Evolutionary conservation across 2,888 invertebrate genomes (phyloP).

Genomic region (Acronicta alni): DNA sequence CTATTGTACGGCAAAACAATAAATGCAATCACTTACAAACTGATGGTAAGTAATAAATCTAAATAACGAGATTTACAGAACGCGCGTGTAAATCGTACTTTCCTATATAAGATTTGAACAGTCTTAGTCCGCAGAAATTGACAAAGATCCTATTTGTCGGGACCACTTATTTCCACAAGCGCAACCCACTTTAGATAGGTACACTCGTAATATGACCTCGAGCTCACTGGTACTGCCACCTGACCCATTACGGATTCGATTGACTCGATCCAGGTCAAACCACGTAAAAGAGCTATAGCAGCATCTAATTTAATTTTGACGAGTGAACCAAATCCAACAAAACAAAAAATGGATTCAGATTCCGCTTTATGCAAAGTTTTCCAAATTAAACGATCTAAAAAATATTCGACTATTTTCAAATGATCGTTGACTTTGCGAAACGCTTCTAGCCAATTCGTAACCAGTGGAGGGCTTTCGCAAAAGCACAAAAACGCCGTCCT

Average conservation of each 20-base stretch:
- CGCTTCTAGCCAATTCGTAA: slow-evolving; percentile 34
- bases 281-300: slow-evolving; percentile 37
- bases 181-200: slow-evolving; percentile 47
- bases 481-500: slow-evolving; percentile 35
- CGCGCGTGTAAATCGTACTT: background rate
- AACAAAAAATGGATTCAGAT: slow-evolving; percentile 30
- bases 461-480: slow-evolving; percentile 21
- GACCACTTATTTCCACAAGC: slow-evolving; percentile 45
- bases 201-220: slow-evolving; percentile 46
- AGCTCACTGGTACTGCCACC: slow-evolving; percentile 44
- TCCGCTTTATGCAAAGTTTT: slow-evolving; percentile 34
- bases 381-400: slow-evolving; percentile 34
- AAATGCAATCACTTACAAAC: slow-evolving; percentile 18
- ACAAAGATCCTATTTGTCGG: slow-evolving; percentile 31
- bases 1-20: slow-evolving; percentile 32
- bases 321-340: slow-evolving; percentile 25
- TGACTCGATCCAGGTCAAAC: slow-evolving; percentile 47
- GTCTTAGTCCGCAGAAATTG: slow-evolving; percentile 9
- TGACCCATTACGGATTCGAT: slow-evolving; percentile 50
- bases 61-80: slow-evolving; percentile 1
- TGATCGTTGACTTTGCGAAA: slow-evolving; percentile 36
- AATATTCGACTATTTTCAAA: slow-evolving; percentile 44
- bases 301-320: slow-evolving; percentile 28
- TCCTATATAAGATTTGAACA: slow-evolving; percentile 1
- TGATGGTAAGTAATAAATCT: slow-evolving; percentile 3